These are phyloP conservation scores for Aythya baeri DNA, from an alignment of 2,113 vertebrate genomes.

Conservation along the genomic window DNA sequence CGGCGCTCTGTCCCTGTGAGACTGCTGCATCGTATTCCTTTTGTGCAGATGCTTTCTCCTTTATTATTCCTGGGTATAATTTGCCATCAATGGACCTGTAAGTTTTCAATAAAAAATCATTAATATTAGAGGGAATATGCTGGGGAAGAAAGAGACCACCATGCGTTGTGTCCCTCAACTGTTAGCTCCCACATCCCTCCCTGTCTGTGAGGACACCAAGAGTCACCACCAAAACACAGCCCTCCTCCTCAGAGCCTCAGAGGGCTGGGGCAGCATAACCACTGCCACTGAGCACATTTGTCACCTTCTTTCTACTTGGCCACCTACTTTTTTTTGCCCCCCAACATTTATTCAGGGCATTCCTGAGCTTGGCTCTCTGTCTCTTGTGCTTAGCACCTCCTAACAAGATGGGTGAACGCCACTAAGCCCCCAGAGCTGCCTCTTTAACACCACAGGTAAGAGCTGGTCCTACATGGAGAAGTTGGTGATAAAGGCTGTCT, in stretches of 20 bases:
- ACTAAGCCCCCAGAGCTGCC: neutral
- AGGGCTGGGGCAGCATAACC: neutral
- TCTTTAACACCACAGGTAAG: neutral
- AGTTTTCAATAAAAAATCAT: neutral
- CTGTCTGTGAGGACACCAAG: neutral
- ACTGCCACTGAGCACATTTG: fast-evolving
- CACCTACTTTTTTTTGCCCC: neutral
- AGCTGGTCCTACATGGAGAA: slow-evolving; percentile 87
- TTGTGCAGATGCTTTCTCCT: slow-evolving; percentile 84
- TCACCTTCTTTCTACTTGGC: neutral
- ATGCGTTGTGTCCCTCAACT: neutral
- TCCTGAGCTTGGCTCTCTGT: neutral
- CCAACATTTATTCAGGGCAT: neutral
- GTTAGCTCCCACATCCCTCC: neutral
- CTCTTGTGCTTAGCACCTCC: neutral
- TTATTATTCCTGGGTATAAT: slow-evolving; percentile 86
- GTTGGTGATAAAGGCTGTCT: slow-evolving; percentile 92
- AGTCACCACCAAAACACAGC: neutral
- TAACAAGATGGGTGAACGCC: neutral
- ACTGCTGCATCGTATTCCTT: slow-evolving; percentile 81
- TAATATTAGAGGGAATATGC: neutral
- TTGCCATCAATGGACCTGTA: slow-evolving; percentile 85
- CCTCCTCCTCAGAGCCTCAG: neutral
- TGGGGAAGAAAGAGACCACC: neutral
- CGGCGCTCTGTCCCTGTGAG: slow-evolving; percentile 83